A percentile compares a stretch with the other conserved stretches of the same genome.
These are phyloP conservation scores for Halcyon senegalensis DNA, from an alignment of 2,113 vertebrate genomes.

Conservation along the genomic window DNA sequence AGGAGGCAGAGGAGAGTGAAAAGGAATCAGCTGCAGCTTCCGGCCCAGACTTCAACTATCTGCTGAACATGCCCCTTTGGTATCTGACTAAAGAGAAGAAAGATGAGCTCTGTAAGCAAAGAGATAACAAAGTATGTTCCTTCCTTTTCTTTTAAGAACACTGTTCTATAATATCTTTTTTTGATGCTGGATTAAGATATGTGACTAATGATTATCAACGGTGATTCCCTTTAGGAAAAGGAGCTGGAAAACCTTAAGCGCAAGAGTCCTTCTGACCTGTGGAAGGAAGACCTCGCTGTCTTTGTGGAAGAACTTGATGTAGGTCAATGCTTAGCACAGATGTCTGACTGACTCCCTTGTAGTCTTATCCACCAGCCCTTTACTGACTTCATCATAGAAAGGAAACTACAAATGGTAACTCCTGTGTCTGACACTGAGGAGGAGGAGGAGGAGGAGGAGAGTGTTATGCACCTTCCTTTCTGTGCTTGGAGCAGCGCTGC, in stretches of 20 bases:
- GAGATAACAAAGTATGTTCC: slow-evolving; percentile 84
- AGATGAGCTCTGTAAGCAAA: slow-evolving; percentile 92
- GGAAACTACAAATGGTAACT: not conserved
- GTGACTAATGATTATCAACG: not conserved
- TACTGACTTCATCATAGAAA: not conserved
- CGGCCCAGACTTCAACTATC: slow-evolving; percentile 94
- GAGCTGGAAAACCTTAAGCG: slow-evolving; percentile 86
- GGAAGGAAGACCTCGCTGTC: slow-evolving; percentile 89
- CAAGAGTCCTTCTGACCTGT: slow-evolving; percentile 85
- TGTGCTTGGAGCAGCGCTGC: not conserved
- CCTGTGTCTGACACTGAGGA: not conserved
- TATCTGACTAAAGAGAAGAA: slow-evolving; percentile 97
- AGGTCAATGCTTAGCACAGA: not conserved
- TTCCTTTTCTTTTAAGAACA: not conserved
- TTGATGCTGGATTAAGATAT: not conserved
- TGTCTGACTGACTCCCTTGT: not conserved
- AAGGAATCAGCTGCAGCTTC: slow-evolving; percentile 54
- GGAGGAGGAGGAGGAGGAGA: not conserved
- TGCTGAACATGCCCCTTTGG: slow-evolving; percentile 98
- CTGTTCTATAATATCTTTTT: not conserved
- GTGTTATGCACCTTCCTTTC: not conserved
- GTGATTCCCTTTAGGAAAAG: slow-evolving; percentile 62
- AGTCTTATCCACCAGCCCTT: not conserved
- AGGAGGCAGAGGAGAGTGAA: slow-evolving; percentile 68
- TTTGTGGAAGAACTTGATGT: slow-evolving; percentile 92